Conservation (phyloP, 2,113 vertebrate species). For the Gnathonemus echidnorhynchus region DNA sequence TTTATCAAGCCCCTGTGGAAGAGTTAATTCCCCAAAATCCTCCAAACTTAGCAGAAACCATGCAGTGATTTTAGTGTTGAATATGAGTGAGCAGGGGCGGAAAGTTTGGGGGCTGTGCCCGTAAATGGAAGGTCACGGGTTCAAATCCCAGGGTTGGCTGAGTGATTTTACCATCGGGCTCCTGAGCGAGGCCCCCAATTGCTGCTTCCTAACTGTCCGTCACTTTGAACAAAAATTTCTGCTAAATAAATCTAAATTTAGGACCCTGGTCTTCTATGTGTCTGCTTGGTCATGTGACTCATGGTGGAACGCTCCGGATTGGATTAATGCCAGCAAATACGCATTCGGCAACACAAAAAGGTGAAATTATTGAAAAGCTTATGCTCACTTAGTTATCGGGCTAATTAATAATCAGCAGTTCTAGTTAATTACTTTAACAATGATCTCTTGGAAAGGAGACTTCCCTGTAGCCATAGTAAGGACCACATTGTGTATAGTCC, state of each 20-base stretch:
- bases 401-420: not conserved
- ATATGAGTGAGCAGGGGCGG: not conserved
- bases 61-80: not conserved
- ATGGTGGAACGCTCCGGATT: not conserved
- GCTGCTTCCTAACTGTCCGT: not conserved
- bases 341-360: not conserved
- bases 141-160: not conserved
- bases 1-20: not conserved
- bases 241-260: not conserved
- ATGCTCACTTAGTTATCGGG: not conserved
- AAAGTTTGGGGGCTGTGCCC: not conserved
- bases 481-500: not conserved
- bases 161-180: not conserved
- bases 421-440: not conserved
- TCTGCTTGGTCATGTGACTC: not conserved
- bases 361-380: not conserved
- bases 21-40: not conserved
- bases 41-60: not conserved
- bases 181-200: not conserved
- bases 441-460: not conserved
- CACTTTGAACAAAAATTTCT: not conserved
- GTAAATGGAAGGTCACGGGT: not conserved
- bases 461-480: not conserved
- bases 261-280: not conserved
- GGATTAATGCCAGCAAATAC: not conserved